A percentile compares a stretch with the other conserved stretches of the same genome.
These are phyloP conservation scores for Pteropus rufus DNA, from an alignment of 2,797 vertebrate genomes.

Conservation along the genomic window DNA sequence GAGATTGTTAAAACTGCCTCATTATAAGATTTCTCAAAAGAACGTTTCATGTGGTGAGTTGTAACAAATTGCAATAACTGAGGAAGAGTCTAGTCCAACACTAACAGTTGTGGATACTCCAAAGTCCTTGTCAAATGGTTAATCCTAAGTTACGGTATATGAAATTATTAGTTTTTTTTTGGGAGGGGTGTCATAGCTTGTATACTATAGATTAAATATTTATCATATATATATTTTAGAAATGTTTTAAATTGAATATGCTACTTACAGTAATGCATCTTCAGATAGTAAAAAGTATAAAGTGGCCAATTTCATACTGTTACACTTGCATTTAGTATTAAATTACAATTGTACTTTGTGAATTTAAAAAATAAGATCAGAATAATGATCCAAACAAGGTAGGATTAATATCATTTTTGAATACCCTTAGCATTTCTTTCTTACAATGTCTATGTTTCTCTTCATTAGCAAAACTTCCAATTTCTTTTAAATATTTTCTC, in stretches of 20 bases:
- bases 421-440: background rate
- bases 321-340: background rate
- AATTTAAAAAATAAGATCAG: background rate
- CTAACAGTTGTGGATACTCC: background rate
- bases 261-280: background rate
- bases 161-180: background rate
- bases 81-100: background rate
- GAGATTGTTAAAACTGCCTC: background rate
- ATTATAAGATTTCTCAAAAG: background rate
- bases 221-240: background rate
- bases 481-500: background rate
- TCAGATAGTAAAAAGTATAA: background rate
- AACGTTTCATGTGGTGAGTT: background rate
- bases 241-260: background rate
- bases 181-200: background rate
- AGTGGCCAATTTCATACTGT: background rate
- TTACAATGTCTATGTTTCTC: background rate
- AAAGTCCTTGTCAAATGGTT: background rate
- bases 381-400: background rate
- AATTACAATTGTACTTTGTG: background rate
- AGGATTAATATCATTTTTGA: background rate
- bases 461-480: background rate
- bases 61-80: background rate
- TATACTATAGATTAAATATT: background rate
- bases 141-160: background rate